These are phyloP conservation scores for Indri indri DNA, from an alignment of 2,113 vertebrate species.

Conservation along the genomic window DNA sequence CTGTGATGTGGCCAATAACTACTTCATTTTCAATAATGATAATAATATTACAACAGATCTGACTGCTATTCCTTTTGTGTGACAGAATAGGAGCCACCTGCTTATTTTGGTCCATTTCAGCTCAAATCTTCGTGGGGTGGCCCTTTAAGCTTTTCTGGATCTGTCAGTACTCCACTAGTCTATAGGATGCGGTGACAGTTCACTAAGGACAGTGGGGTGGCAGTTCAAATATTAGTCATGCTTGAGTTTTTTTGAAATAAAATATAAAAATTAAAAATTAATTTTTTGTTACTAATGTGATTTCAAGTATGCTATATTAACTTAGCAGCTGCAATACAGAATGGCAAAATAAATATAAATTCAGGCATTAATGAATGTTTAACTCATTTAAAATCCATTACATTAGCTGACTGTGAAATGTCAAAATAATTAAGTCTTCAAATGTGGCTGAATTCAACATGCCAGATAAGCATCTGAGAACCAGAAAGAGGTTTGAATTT, in stretches of 20 bases:
- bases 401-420: background rate
- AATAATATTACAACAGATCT: background rate
- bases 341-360: constrained; percentile 9
- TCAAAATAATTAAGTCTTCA: background rate
- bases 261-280: constrained; percentile 7
- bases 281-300: constrained; percentile 1
- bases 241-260: background rate
- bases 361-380: background rate
- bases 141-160: rapidly evolving
- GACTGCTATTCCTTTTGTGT: rapidly evolving
- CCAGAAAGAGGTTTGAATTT: background rate
- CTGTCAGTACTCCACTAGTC: background rate
- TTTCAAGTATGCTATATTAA: background rate
- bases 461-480: background rate
- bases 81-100: rapidly evolving
- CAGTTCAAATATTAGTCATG: background rate
- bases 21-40: background rate
- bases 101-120: background rate
- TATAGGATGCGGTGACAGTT: background rate
- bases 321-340: constrained; percentile 15
- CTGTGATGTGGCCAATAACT: background rate
- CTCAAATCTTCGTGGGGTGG: rapidly evolving
- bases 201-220: background rate
- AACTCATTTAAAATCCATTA: constrained; percentile 1
- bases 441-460: background rate